Evolutionary conservation across 2,888 invertebrate genomes (phyloP), one percentile per base, ranked within the genome.

Genomic region (Mamestra brassicae): DNA sequence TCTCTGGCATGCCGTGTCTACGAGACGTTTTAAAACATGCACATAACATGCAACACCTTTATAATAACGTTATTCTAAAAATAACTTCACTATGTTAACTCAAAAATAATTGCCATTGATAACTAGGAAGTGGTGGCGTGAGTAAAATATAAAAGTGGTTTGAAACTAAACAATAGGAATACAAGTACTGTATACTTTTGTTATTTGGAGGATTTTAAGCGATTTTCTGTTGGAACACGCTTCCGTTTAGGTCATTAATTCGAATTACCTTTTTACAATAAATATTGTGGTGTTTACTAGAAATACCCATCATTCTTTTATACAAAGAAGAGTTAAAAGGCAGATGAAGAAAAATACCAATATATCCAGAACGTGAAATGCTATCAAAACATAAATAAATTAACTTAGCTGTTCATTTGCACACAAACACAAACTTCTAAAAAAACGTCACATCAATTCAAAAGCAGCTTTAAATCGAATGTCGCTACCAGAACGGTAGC

Each of bases 401-500:
- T 45, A 42, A 68, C 82, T 34, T 47, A 6, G 2, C 38, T 38
- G 42, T 47, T 47, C 0, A 57, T 71, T 82, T 71, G 13, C 36
- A 4, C 13, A 15, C 15, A 71, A 78, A 61, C 47, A 52, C 45
- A 4, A 60, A 70, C 26, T 74, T 34, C 38, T 47, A 57, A 72
- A 71, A 38, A 54, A 76, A 64, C 55, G 34, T 65, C 66, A 38
- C 61, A 71, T 70, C 63, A 68, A 73, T 71, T 84, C 6, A 61
- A 71, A 80, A 71, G 65, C 45, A 47, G 42, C 65, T 50, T 26
- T 57, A 61, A 81, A 85, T 61, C 52, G 65, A 60, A 81, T 55
- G 74, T 73, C 65, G 13, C 38, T 54, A 47, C 15, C 74, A 81
- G 62, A 47, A 13, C 45, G 60, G 55, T 71, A 60, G 58, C 71